Base-by-base conservation (phyloP, 2,113 vertebrate genomes). In the Lamprologus ornatipinnis region DNA sequence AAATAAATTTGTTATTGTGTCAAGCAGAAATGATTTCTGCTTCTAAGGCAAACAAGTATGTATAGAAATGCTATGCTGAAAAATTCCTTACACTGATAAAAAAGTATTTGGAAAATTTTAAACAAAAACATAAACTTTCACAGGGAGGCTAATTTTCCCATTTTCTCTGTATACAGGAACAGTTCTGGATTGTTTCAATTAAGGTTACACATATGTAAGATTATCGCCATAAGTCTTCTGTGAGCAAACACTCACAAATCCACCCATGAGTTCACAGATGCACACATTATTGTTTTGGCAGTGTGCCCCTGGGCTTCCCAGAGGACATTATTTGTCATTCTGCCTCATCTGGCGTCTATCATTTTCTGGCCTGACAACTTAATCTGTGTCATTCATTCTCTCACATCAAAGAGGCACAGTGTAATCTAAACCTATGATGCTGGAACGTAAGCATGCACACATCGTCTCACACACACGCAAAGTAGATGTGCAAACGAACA, bases 301-400 rank as follows among this genome's bases (percentile, higher is more conserved):
- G 35, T 47, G n/a, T 68, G 86, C 83, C 86, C 3, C 14, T 75
- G 51, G 13, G 57, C 84, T 81, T 80, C 51, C 70, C 83, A 47
- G 90, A 85, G 88, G 86, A 81, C 68, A 10, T 60, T 42, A 85
- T 85, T 88, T 86, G 75, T 92, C 93, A 90, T 89, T 81, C 68
- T 28, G 63, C 86, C 83, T 93, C 92, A 93, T 95, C 93, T 96
- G 95, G 95, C 88, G 26, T 96, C 92, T 88, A 94, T 95, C 95
- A 94, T 75, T 65, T 82, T 42, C 84, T 87, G 80, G 53, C 54
- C 89, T 90, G 92, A 95, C 94, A 96, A 85, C 91, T 95, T 95
- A 92, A 96, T 95, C 92, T 90, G 55, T 93, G 89, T 95, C 90
- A 91, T 95, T 94, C 89, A 94, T 95, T 93, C 85, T 94, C 89